phyloP scores from a whole-genome alignment of 1,140 invertebrate genomes.

The Oryctes rhinoceros region DNA sequence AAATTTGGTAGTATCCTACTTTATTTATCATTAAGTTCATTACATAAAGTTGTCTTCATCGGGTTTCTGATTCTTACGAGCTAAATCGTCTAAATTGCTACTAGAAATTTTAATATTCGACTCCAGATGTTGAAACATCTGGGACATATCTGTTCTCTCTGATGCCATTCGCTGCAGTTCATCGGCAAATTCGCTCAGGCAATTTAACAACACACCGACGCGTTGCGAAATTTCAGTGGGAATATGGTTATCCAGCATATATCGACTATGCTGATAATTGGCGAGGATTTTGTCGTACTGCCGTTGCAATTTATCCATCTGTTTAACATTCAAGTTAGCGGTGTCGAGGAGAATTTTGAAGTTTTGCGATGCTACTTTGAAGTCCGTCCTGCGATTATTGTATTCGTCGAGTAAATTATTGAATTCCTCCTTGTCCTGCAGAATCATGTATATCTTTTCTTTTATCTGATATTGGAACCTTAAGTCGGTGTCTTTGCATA shows the following conservation, averaged over 20 bases:
- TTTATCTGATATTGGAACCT: constrained; percentile 47
- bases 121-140: constrained; percentile 42
- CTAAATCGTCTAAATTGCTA: neutral
- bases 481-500: constrained; percentile 44
- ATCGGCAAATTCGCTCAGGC: constrained; percentile 32
- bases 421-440: constrained; percentile 47
- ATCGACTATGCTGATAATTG: constrained; percentile 53
- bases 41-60: too few relatives aligned
- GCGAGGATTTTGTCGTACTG: constrained; percentile 55
- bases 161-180: constrained; percentile 39
- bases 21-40: too few relatives aligned
- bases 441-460: constrained; percentile 47
- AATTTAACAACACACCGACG: constrained; percentile 39
- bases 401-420: constrained; percentile 48
- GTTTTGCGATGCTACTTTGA: constrained; percentile 54
- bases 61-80: too few relatives aligned
- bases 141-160: constrained; percentile 40
- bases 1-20: too few relatives aligned
- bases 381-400: constrained; percentile 51
- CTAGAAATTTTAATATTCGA: constrained; percentile 25
- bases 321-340: constrained; percentile 51
- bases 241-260: constrained; percentile 50
- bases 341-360: constrained; percentile 56
- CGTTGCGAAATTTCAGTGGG: constrained; percentile 46
- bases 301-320: constrained; percentile 52